Evolutionary conservation across 2,888 invertebrate genomes (phyloP).

Genomic region (Priocnemis perturbator): DNA sequence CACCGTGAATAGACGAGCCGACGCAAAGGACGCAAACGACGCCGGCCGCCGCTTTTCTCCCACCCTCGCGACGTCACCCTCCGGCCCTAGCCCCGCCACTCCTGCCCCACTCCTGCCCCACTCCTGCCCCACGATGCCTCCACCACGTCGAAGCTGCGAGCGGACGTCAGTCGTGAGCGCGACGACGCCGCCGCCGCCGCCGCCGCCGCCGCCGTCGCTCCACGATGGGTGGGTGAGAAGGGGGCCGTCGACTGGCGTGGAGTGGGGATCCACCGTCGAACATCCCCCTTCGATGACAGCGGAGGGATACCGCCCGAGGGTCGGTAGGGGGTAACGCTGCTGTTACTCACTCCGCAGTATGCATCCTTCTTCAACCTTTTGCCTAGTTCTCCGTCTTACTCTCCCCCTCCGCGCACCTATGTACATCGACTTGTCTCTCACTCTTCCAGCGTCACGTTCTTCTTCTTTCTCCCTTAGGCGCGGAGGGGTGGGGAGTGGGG

Average conservation of each 20-base stretch:
- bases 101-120: conserved; percentile 23
- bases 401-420: neutral
- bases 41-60: conserved; percentile 14
- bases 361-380: neutral
- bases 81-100: conserved; percentile 12
- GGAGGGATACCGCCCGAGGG: no score
- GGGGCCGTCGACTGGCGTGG: conserved; percentile 24
- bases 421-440: neutral
- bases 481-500: conserved; percentile 45
- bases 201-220: no score
- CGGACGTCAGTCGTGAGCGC: conserved; percentile 28
- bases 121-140: conserved; percentile 24
- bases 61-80: neutral
- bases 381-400: conserved; percentile 10
- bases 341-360: no score
- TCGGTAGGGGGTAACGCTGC: no score
- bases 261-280: neutral
- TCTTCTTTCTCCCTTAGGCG: conserved; percentile 10
- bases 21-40: no score
- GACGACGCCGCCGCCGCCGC: no score
- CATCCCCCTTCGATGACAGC: no score
- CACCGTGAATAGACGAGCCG: conserved; percentile 8
- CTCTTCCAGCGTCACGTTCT: neutral
- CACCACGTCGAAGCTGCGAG: conserved; percentile 10
- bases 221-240: conserved; percentile 20